A percentile compares a stretch with the other conserved stretches of the same genome.
phyloP scores from a whole-genome alignment of 2,797 vertebrate species.

The Cossypha dichroa region DNA sequence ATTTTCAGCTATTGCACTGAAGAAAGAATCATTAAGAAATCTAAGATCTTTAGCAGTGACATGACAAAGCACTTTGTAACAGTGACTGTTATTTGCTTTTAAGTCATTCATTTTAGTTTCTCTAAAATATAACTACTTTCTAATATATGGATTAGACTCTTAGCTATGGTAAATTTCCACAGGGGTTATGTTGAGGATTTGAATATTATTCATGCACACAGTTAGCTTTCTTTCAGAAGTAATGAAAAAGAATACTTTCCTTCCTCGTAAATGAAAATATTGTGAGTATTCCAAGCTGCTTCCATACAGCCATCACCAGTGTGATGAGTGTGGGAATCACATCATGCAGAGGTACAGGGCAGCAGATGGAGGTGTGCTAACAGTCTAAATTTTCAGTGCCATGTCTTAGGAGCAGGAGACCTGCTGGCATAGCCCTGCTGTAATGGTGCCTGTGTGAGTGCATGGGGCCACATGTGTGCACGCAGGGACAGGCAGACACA shows the following conservation, averaged over 20 bases:
- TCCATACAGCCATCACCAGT: background rate
- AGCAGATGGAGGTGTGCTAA: background rate
- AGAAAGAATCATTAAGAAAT: background rate
- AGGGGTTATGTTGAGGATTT: background rate
- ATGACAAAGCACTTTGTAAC: background rate
- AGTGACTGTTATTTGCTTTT: background rate
- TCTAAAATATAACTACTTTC: background rate
- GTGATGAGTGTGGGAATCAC: background rate
- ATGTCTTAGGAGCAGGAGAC: background rate
- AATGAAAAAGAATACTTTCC: background rate
- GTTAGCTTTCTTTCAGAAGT: background rate
- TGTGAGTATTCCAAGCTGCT: background rate
- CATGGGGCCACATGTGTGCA: no score
- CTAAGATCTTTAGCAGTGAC: background rate
- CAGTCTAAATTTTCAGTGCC: background rate
- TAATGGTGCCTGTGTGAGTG: background rate
- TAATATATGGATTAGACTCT: background rate
- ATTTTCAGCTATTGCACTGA: background rate
- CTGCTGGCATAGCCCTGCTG: background rate
- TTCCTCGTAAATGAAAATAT: background rate
- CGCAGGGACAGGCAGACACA: background rate
- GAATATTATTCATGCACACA: background rate
- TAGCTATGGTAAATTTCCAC: background rate
- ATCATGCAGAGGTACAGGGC: background rate
- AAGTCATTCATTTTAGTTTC: background rate